A percentile compares a stretch with the other conserved stretches of the same genome.
Conservation (phyloP, 2,888 invertebrate species). For the Diachrysia chrysitis region DNA sequence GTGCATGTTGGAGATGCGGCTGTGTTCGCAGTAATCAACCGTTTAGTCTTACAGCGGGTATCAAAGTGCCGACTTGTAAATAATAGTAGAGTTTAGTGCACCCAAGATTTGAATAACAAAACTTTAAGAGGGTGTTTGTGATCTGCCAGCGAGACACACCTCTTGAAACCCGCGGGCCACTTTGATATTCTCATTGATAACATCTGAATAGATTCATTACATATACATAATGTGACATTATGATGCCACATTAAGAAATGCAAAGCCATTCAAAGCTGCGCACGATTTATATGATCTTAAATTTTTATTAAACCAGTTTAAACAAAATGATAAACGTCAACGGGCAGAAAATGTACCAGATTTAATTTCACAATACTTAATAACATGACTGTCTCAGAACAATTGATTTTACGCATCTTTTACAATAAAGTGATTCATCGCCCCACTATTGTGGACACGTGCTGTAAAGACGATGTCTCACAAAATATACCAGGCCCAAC, state of each 20-base stretch:
- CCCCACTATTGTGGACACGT: not conserved
- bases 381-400: not conserved
- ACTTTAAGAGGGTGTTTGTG: slow-evolving; percentile 61
- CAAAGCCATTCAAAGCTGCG: slow-evolving; percentile 49
- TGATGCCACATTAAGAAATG: slow-evolving; percentile 36
- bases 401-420: not conserved
- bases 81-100: slow-evolving; percentile 62
- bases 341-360: slow-evolving; percentile 1
- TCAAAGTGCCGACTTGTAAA: slow-evolving; percentile 62
- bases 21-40: slow-evolving; percentile 65
- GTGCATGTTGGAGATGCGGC: slow-evolving; percentile 51
- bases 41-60: slow-evolving; percentile 60
- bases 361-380: not conserved
- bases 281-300: slow-evolving; percentile 11
- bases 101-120: slow-evolving; percentile 71
- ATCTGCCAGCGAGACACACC: slow-evolving; percentile 62
- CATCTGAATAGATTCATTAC: slow-evolving; percentile 56
- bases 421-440: not conserved
- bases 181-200: slow-evolving; percentile 56
- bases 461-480: not conserved
- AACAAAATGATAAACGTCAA: not conserved
- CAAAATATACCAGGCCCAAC: too few species aligned
- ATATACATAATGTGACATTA: slow-evolving; percentile 42
- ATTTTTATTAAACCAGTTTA: slow-evolving; percentile 6
- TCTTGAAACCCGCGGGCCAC: slow-evolving; percentile 51